phyloP scores from a whole-genome alignment of 2,113 vertebrate species.

The Vulpes vulpes region DNA sequence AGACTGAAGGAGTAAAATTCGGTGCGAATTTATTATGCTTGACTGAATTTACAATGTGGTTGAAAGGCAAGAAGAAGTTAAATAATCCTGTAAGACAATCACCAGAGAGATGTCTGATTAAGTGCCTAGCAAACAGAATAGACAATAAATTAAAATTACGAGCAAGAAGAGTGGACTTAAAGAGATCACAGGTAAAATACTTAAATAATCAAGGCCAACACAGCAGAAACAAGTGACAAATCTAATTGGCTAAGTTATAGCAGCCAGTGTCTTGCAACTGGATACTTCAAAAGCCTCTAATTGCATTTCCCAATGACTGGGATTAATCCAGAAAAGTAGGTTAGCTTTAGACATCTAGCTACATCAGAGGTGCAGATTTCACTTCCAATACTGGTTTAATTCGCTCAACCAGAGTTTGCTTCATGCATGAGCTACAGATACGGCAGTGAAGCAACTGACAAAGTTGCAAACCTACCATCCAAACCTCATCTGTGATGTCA shows the following conservation, averaged over 20 bases:
- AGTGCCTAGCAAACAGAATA: constrained; percentile 73
- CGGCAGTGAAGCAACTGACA: not conserved
- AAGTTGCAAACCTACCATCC: no score
- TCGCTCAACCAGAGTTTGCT: not conserved
- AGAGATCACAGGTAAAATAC: constrained; percentile 74
- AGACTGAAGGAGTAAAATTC: constrained; percentile 15
- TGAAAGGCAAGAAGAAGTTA: constrained; percentile 71
- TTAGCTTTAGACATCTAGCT: not conserved
- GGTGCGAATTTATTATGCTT: constrained; percentile 56
- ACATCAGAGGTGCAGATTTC: not conserved
- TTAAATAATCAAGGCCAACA: constrained; percentile 65
- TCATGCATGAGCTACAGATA: not conserved
- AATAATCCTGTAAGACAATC: constrained; percentile 73
- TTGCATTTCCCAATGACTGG: constrained; percentile 24
- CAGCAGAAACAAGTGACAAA: constrained; percentile 71
- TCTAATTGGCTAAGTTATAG: constrained; percentile 61
- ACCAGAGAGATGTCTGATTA: constrained; percentile 65
- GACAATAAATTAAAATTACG: constrained; percentile 76
- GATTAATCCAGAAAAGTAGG: not conserved
- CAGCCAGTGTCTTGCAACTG: not conserved
- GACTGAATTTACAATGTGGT: constrained; percentile 68
- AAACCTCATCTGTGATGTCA: not conserved
- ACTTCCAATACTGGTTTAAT: not conserved
- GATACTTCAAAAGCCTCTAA: constrained; percentile 42
- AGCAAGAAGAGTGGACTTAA: constrained; percentile 53